These are phyloP conservation scores for Rapana venosa DNA, from an alignment of 2,888 invertebrate genomes.

Conservation along the genomic window DNA sequence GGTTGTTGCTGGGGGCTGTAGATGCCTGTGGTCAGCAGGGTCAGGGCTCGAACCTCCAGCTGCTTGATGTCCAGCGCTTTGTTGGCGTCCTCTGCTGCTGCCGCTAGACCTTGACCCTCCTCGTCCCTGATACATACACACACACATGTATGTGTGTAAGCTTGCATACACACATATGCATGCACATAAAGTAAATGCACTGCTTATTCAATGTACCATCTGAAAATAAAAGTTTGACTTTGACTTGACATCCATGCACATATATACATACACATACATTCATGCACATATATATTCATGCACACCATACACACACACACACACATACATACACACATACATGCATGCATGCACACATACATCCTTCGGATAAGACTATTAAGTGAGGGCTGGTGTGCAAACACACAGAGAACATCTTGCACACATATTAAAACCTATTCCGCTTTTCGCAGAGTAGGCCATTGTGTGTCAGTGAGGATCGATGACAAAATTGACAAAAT, in stretches of 20 bases:
- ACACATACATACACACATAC: background rate
- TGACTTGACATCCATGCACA: too few relatives aligned
- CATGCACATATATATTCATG: too few relatives aligned
- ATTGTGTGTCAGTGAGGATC: too few relatives aligned
- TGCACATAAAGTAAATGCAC: background rate
- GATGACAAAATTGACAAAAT: too few relatives aligned
- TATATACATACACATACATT: too few relatives aligned
- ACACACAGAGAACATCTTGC: too few relatives aligned
- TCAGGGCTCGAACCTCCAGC: slow-evolving; percentile 59
- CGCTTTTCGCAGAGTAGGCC: too few relatives aligned
- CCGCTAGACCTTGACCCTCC: slow-evolving; percentile 56
- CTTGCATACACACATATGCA: background rate
- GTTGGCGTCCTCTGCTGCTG: slow-evolving; percentile 56
- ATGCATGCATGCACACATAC: background rate
- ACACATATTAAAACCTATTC: too few relatives aligned
- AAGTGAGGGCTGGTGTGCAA: background rate
- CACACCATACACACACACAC: too few relatives aligned
- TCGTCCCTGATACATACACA: slow-evolving; percentile 53
- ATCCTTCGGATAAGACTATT: too few relatives aligned
- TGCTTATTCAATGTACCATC: too few relatives aligned
- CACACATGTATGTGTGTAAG: slow-evolving; percentile 28
- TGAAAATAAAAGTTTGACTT: too few relatives aligned
- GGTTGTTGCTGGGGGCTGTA: slow-evolving; percentile 23
- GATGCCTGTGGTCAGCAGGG: slow-evolving; percentile 63
- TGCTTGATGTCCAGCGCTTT: slow-evolving; percentile 59